Evolutionary conservation across 1,140 invertebrate species (phyloP), one percentile per base, ranked within the genome.

Genomic region (Drosophila ambigua): DNA sequence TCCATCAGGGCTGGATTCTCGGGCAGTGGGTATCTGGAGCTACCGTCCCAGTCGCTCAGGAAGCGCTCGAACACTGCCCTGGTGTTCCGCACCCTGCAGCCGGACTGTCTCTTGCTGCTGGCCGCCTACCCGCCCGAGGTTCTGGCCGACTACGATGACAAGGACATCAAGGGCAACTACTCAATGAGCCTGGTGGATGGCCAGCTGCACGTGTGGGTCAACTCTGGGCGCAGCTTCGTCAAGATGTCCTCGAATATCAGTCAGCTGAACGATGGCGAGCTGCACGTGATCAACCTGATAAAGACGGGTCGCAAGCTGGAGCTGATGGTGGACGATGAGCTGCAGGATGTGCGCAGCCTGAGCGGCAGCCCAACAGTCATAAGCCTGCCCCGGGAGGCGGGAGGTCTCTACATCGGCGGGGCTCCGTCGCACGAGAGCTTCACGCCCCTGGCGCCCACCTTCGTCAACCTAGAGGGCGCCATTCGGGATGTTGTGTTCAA

Each of bases 401-500:
- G 93, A 23, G 93, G 93, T 0, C 71, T 93, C 0, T 93, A 92
- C 55, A 91, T 93, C 9, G 93, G 93, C 4, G 93, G 93, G 7
- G 84, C 84, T 16, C 91, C 91, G 2, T 53, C 79, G 0, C 73
- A 87, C 46, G 78, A 85, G 2, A 90, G 77, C 44, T 92, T 78
- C 62, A 77, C 77, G 0, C 76, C 66, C 5, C 59, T 92, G 46
- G 83, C 89, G 8, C 90, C 91, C 2, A 91, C 87, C 2, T 91
- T 92, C 44, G 76, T 96, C 13, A 92, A 94, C 65, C 93, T 97
- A 16, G 95, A 97, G 77, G 97, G 97, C 28, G 95, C 96, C 5
- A 95, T 98, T 20, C 95, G 95, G 75, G 96, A 98, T 92, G 94
- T 96, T 15, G 95, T 97, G 59, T 95, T 97, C 66, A 96, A 97